Evolutionary conservation across 2,797 vertebrate genomes (phyloP), one percentile per base, ranked within the genome.

Genomic region (Acanthopagrus latus): DNA sequence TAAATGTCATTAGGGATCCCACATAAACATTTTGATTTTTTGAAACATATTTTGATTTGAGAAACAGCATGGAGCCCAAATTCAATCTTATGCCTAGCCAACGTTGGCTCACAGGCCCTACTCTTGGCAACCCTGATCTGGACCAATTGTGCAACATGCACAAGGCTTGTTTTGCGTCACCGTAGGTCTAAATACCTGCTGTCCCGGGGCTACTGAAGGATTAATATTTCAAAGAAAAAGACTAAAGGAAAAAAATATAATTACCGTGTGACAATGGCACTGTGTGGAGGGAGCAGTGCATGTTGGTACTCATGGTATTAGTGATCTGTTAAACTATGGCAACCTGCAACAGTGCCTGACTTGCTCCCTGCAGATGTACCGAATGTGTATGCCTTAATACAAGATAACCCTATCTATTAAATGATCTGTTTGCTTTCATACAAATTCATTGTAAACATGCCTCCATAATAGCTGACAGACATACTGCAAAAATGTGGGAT

Each of bases 101-200:
- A 10, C 9, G 2, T 38, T 38, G 38, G 38, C 38, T 38, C 33
- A 4, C 33, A 38, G 33, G 7, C 33, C 33, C 33, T 1, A 38
- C 7, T 38, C 38, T 38, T 38, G 38, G 38, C 38, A 38, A 38
- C 38, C 38, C 38, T 38, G 38, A 38, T 38, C 38, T 38, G 38
- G 33, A 71, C 64, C 57, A 9, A 16, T 5, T 51, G 11, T 43
- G 14, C 38, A 44, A 62, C 47, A 65, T 64, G 46, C 38, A 20
- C 29, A 9, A 58, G 59, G 21, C 29, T 79, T 41, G 57, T n/a
- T 63, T n/a, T 27, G 57, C 17, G 59, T 62, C 48, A 25, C 23
- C 27, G 12, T 25, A 27, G 8, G 23, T 57, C 17, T 46, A 21
- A 47, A 12, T 13, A 57, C 17, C 38, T 14, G 17, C 57, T 68